phyloP scores from a whole-genome alignment of 2,888 invertebrate genomes.

The Chalcis sispes region DNA sequence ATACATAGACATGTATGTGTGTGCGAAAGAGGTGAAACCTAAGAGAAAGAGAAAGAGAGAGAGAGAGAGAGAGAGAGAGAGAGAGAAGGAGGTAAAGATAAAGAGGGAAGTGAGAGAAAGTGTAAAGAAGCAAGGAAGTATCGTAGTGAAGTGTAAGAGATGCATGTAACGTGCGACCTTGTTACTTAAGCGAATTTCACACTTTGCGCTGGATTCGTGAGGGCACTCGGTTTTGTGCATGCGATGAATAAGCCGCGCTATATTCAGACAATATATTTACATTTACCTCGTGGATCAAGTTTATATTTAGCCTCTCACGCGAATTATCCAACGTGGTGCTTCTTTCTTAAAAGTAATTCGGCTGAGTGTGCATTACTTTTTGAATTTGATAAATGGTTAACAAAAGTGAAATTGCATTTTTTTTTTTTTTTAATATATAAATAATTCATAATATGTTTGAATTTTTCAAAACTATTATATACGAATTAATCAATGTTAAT shows the following conservation, averaged over 20 bases:
- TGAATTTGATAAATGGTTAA: no score
- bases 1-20: neutral
- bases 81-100: neutral
- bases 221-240: neutral
- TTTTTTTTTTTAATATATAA: no score
- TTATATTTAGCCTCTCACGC: neutral
- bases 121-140: neutral
- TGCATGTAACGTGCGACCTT: constrained; percentile 62
- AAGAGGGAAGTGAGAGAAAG: neutral
- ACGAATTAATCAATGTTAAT: no score
- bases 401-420: no score
- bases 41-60: neutral
- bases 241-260: no score
- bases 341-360: no score
- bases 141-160: constrained; percentile 9
- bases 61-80: neutral
- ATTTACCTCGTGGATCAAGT: neutral
- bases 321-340: no score
- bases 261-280: constrained; percentile 8
- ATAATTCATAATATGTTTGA: no score
- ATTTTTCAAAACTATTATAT: no score
- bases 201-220: constrained; percentile 52
- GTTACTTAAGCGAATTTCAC: constrained; percentile 60
- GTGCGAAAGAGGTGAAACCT: constrained; percentile 10
- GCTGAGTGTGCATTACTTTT: no score